Base-by-base conservation (phyloP, 2,113 vertebrate species). In the Gila orcuttii region DNA sequence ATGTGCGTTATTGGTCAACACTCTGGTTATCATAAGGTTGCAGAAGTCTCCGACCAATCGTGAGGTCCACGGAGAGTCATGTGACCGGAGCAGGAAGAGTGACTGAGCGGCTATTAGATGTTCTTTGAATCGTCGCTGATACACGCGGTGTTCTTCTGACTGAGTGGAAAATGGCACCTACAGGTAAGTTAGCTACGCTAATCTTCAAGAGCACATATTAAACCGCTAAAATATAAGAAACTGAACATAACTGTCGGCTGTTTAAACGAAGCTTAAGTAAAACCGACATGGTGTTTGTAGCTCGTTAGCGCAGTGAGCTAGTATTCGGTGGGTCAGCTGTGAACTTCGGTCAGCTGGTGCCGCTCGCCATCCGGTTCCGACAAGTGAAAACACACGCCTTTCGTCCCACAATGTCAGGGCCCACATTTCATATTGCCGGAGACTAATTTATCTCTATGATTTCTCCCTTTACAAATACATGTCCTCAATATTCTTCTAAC, bases 141-240 rank as follows among this genome's bases (percentile, higher is more conserved):
- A 45, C 79, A 69, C 62, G 79, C 45, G 62, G 79, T 82, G 62
- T 82, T 50, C 31, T 69, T 50, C 31, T 23, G 12, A 17, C 25
- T 69, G 25, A 52, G 25, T n/a, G 60, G 73, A 74, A 73, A 66
- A 89, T 89, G 88, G 88, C 88, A 19, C 88, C 88, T 28, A 89
- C 88, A 79, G 88, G 88, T 89, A 73, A 78, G 83, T 42, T 0
- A 66, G 17, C 15, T 11, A 69, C 5, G 1, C 13, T 19, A 42
- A 19, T 39, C 66, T 23, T n/a, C n/a, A 11, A 23, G 23, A 42
- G 12, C n/a, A 17, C 45, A 36, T 19, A 2, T 21, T 9, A 8
- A 19, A 23, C n/a, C 11, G 23, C 23, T 1, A 33, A 10, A n/a
- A 33, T 50, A 50, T 5, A 23, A 64, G 5, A 57, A 3, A 0